Evolutionary conservation across 2,797 vertebrate genomes (phyloP), one percentile per base, ranked within the genome.

Genomic region (Basileuterus tristriatus): DNA sequence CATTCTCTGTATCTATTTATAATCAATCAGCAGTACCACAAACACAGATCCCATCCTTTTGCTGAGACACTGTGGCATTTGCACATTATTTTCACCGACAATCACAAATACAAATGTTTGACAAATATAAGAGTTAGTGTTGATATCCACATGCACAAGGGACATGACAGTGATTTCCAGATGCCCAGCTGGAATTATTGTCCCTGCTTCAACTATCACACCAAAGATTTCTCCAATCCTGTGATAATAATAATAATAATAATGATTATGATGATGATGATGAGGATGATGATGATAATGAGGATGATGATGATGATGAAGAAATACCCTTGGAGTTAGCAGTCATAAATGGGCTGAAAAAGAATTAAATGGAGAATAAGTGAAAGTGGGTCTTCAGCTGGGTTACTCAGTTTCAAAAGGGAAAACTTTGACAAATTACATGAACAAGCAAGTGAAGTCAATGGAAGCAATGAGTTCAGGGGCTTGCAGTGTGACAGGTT

Each of bases 371-470:
- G 23, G 47, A 90, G 92, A 93, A 90, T 69, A 82, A 90, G 19
- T 22, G 52, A 85, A 92, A 91, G 19, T 6, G 37, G 32, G 37
- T 82, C 52, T 87, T 94, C 60, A 72, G 29, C 29, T 77, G 53
- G 7, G 64, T 80, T 93, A 52, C 52, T 70, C 56, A 60, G 41
- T 91, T 95, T 91, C 37, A 53, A 46, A 89, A 36, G 22, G 34
- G 34, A 93, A 94, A 96, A 70, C 37, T 88, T 72, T 74, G 93
- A 89, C 67, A 87, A 95, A 93, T 90, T 93, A 67, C 37, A 44
- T 29, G 81, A 95, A 89, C 71, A 82, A 92, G 59, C 32, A 89
- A 92, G 34, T 37, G 52, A 77, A 95, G 87, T 76, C 68, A 94
- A 70, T 53, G 60, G 78, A 93, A 93, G 27, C 56, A 93, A 84